phyloP scores from a whole-genome alignment of 1,140 invertebrate species.

The Ceratosolen fusciceps region DNA sequence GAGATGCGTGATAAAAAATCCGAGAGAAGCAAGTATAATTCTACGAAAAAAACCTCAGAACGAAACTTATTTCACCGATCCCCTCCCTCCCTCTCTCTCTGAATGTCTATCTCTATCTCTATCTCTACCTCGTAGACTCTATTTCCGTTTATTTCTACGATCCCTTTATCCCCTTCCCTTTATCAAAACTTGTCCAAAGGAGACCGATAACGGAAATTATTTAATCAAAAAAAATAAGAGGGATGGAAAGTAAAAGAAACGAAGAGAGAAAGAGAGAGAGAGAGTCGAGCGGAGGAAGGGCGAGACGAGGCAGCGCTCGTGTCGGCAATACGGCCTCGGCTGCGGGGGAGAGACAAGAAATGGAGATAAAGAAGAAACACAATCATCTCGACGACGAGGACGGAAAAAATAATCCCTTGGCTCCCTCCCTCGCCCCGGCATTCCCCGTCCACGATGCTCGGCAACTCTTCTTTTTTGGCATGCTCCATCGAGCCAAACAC shows the following conservation, averaged over 20 bases:
- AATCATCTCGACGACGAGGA: slow-evolving; percentile 11
- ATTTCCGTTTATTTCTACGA: slow-evolving; percentile 19
- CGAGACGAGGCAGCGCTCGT: background rate
- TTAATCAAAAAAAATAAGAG: slow-evolving; percentile 2
- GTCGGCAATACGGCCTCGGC: too few species aligned
- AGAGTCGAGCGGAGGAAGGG: slow-evolving; percentile 12
- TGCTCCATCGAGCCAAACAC: slow-evolving; percentile 41
- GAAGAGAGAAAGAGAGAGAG: background rate
- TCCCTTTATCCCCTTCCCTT: background rate
- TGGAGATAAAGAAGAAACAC: background rate
- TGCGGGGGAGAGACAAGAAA: too few species aligned
- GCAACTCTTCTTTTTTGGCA: slow-evolving; percentile 13
- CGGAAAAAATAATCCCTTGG: slow-evolving; percentile 24
- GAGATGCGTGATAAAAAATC: slow-evolving; percentile 22
- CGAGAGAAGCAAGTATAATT: slow-evolving; percentile 27
- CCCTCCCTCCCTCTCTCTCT: background rate
- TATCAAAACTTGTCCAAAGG: slow-evolving; percentile 28
- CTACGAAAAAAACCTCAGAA: slow-evolving; percentile 19
- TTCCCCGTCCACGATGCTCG: too few species aligned
- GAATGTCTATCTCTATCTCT: background rate
- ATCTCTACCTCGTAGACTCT: background rate
- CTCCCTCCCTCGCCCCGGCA: background rate
- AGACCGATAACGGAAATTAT: slow-evolving; percentile 30
- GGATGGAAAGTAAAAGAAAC: too few species aligned
- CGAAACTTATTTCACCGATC: background rate